Base-by-base conservation (phyloP, 2,888 invertebrate species). In the Thereva nobilitata region DNA sequence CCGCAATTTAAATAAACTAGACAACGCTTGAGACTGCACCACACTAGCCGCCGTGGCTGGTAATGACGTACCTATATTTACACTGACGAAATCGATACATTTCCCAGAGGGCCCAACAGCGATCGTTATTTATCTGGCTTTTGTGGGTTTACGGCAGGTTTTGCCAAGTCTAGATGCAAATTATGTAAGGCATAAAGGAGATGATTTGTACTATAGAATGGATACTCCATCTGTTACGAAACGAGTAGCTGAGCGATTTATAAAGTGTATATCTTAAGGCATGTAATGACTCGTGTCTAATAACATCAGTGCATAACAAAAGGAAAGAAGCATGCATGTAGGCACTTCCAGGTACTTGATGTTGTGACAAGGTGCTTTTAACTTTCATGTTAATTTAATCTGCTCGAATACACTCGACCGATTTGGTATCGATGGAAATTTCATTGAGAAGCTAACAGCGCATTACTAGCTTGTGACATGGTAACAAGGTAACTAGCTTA, bases 331-430 rank as follows among this genome's bases (percentile, higher is more conserved):
- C 8, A 9, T 9, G 10, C 10, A 9, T 45, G 5, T 3, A 35
- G 10, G 45, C 38, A 47, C 47, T 47, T n/a, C 35, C 12, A 10
- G 12, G 9, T 47, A 59, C 12, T 59, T 47, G 23, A 23, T 47
- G 47, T 47, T 59, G 57, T 59, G 47, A 59, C 57, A 59, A 47
- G 12, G 10, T 38, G 47, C 38, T 59, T 59, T 10, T 59, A 47
- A 10, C 37, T 59, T 35, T 37, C 38, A 59, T n/a, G 47, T 47
- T 47, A 59, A 59, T 34, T 56, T 56, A 56, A 9, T 35, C 23
- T 23, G 23, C 23, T 23, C 23, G 23, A 23, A 2, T 56, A 35
- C 44, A 42, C n/a, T 9, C 47, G 45, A 10, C n/a, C 34, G 37
- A 50, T 23, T 50, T 35, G 8, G 34, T 34, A 50, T 50, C 5